Conservation (phyloP, 2,797 vertebrate species). For the Amphiprion clarkii region DNA sequence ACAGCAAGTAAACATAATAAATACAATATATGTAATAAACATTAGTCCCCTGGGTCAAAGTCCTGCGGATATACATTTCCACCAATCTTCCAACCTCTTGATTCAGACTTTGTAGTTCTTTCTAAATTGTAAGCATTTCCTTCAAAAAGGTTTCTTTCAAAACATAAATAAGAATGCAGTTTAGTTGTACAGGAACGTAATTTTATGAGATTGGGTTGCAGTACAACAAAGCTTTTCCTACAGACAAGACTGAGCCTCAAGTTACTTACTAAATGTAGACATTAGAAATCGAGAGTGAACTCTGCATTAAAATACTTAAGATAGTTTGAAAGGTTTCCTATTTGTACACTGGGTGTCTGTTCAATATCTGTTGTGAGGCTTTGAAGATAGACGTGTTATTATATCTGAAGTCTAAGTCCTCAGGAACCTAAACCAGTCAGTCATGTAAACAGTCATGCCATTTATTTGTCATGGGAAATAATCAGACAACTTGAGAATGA, state of each 20-base stretch:
- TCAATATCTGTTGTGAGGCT: neutral
- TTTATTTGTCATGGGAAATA: conserved; percentile 59
- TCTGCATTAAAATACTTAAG: neutral
- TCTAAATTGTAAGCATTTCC: too few relatives aligned
- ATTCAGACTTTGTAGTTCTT: too few relatives aligned
- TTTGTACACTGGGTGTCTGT: neutral
- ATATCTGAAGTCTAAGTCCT: conserved; percentile 30
- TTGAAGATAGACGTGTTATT: conserved; percentile 30
- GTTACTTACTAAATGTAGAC: neutral
- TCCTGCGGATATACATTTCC: too few relatives aligned
- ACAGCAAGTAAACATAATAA: too few relatives aligned
- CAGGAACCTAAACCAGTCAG: conserved; percentile 36
- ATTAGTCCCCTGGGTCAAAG: too few relatives aligned
- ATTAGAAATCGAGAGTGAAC: neutral
- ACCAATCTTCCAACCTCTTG: too few relatives aligned
- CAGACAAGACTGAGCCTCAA: neutral
- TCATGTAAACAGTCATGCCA: conserved; percentile 45
- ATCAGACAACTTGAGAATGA: conserved; percentile 21
- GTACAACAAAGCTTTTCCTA: neutral
- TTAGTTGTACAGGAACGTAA: too few relatives aligned
- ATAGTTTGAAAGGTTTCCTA: neutral
- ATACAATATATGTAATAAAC: too few relatives aligned
- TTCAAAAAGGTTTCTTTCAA: too few relatives aligned
- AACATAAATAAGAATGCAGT: too few relatives aligned
- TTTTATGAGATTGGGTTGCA: too few relatives aligned